Evolutionary conservation across 2,797 vertebrate genomes (phyloP), one percentile per base, ranked within the genome.

Genomic region (Xiphorhynchus erythropygius): DNA sequence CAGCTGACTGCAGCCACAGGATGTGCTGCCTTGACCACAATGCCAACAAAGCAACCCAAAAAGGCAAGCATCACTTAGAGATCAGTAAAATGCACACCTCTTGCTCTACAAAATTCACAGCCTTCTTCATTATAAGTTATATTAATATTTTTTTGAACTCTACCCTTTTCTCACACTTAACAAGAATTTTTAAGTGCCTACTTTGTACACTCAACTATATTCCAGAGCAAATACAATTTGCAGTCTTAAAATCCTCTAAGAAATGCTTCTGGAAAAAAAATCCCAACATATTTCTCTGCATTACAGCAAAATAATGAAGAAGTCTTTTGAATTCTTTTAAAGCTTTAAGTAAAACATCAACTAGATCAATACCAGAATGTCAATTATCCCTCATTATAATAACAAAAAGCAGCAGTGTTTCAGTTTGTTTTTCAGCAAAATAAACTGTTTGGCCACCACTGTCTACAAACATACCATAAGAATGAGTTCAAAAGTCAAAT

Each of bases 401-500:
- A 90, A 95, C 88, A 95, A 95, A 95, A 94, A 89, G 63, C 86
- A 95, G 84, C 77, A 82, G 94, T 69, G 88, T 95, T 91, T 90
- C 85, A 76, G 63, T 84, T 87, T 87, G 77, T 90, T 94, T 89
- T 84, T 93, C 86, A 88, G 74, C 84, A 69, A 92, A 95, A 91
- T 74, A 90, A 63, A 73, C 18, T 93, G 67, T 88, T 95, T 90
- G 74, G 90, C 85, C 88, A 93, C 33, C 28, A 70, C 41, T 67
- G 52, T 73, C 91, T 94, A 94, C 85, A 95, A 95, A 90, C 86
- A 96, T 94, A 82, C 92, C 93, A 93, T 84, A 96, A 94, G 87
- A 95, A 95, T 94, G 95, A 95, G 94, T 94, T 94, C 94, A 94
- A 57, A 95, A 93, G 91, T 94, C 85, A 91, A 91, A 94, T 91